Evolutionary conservation across 1,140 invertebrate genomes (phyloP), one percentile per base, ranked within the genome.

Genomic region (Drosophila persimilis): DNA sequence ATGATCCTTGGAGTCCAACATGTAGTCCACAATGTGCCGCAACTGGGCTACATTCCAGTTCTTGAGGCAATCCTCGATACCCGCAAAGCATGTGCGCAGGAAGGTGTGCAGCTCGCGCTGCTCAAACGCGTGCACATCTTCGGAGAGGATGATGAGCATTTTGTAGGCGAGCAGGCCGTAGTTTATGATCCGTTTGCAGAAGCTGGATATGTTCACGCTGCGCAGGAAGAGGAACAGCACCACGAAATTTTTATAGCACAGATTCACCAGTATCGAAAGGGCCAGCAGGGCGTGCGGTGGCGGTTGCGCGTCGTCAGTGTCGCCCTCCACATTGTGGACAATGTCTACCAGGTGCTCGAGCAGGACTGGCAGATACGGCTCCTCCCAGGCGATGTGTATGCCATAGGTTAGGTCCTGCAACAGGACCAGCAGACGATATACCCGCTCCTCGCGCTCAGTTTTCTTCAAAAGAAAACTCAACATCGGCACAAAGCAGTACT

Each of bases 211-310:
- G 60, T 92, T 93, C 0, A 94, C 91, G 20, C 91, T 91, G 29
- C 92, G 91, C 90, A 93, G 92, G 20, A 94, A 91, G 0, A 92
- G 91, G 62, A 94, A 94, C 6, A 94, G 80, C 3, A 93, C 93
- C 8, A 93, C 92, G 47, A 93, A 90, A 88, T 94, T 94, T 77
- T 94, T 94, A 57, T 94, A 93, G 77, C 93, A 94, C 2, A 94
- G 73, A 84, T 94, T 94, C 13, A 94, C 93, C 7, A 94, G 67
- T 22, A 94, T 91, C 0, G 93, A 93, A 0, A 94, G 83, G 0
- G 93, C 92, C 20, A 93, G 77, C 8, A 91, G 77, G 3, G 93
- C 91, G 9, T 93, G 83, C 2, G 92, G 90, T 11, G 4, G 3
- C 41, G 3, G 52, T 8, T 17, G n/a, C 0, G 54, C 22, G 0